Evolutionary conservation across 1,140 invertebrate genomes (phyloP), one percentile per base, ranked within the genome.

Genomic region (Harpegnathos saltator): DNA sequence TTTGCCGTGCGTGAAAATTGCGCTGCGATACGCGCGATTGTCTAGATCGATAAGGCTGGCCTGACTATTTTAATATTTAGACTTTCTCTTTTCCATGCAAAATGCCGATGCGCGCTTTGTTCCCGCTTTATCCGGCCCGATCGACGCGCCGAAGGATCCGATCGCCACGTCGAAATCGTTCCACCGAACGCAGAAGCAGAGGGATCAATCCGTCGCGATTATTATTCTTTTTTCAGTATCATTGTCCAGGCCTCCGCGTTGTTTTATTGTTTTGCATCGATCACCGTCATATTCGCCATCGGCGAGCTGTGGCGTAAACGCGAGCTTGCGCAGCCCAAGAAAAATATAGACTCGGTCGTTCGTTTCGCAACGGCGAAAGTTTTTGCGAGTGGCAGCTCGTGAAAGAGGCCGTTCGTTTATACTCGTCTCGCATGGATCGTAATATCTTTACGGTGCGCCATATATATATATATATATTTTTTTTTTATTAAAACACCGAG

Each of bases 401-500:
- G 22, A 78, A 78, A 78, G 22, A 19, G 52, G 7, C 17, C 50
- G 63, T 33, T 58, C 22, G 52, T 69, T 78, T 58, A 58, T 78
- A 69, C 44, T 78, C 52, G 17, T 44, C 29, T 44, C 50, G 44
- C 26, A n/a, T 26, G 52, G 63, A 48, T 58, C 62, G 63, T 78
- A 78, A 78, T 78, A 33, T 14, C n/a, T 69, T 78, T 78, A 78
- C 29, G 33, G 17, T 38, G 17, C 50, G 14, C 17, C 50, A 68
- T 78, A 78, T 44, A 78, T n/a, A n/a, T n/a, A n/a, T n/a, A n/a
- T n/a, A n/a, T n/a, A n/a, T n/a, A n/a, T n/a, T n/a, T n/a, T n/a
- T n/a, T 78, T 78, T 77, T 78, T 78, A 78, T 78, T 78, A 58
- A 78, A 78, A 69, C 38, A 44, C 38, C 38, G 33, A 3, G 9